A percentile compares a stretch with the other conserved stretches of the same genome.
These are phyloP conservation scores for Isichthys henryi DNA, from an alignment of 2,113 vertebrate genomes.

Conservation along the genomic window DNA sequence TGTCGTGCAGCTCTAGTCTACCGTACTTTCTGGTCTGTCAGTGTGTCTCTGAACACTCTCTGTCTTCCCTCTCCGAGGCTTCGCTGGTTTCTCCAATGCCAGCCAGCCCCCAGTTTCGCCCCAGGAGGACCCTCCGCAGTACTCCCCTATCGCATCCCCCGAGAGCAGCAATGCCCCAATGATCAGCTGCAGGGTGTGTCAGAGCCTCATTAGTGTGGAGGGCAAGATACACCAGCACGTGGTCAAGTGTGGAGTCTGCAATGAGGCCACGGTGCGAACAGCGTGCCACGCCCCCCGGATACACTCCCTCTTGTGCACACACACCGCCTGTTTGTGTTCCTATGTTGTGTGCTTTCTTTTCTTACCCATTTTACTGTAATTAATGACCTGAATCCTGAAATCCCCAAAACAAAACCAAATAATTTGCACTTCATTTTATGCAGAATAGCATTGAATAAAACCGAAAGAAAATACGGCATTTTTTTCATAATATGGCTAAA, in stretches of 20 bases:
- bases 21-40: neutral
- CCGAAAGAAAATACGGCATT: neutral
- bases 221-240: slow-evolving; percentile 63
- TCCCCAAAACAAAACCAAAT: neutral
- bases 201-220: slow-evolving; percentile 56
- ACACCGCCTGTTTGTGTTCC: neutral
- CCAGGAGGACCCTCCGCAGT: slow-evolving; percentile 52
- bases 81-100: slow-evolving; percentile 67
- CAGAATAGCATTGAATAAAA: neutral
- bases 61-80: slow-evolving; percentile 47
- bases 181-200: slow-evolving; percentile 62
- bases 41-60: neutral
- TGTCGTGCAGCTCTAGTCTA: too few species aligned
- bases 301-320: neutral
- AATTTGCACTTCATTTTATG: neutral
- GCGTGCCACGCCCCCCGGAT: neutral
- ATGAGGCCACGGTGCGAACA: slow-evolving; percentile 56
- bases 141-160: slow-evolving; percentile 63
- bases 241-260: slow-evolving; percentile 61
- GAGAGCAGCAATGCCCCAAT: slow-evolving; percentile 85
- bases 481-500: neutral
- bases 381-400: neutral
- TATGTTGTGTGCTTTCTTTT: neutral
- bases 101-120: slow-evolving; percentile 37
- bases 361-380: neutral